Evolutionary conservation across 1,140 invertebrate species (phyloP).

Genomic region (Drosophila elegans): DNA sequence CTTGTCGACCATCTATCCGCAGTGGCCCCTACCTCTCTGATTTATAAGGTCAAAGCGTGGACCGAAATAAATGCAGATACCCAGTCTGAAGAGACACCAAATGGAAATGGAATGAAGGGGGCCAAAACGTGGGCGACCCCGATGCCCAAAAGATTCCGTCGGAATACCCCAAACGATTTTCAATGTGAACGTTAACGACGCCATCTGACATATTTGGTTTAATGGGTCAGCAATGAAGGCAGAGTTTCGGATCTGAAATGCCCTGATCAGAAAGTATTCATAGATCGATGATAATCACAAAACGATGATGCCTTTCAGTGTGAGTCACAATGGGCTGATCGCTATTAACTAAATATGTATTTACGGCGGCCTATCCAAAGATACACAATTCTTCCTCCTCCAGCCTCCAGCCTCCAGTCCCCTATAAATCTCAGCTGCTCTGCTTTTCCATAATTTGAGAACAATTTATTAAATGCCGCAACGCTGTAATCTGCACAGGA

Average conservation of each 20-base stretch:
- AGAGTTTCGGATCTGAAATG: conserved; percentile 13
- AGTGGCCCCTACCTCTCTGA: conserved; percentile 31
- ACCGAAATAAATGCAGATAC: conserved; percentile 57
- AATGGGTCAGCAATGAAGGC: conserved; percentile 59
- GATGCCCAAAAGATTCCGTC: conserved; percentile 20
- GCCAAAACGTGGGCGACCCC: conserved; percentile 72
- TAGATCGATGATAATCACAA: conserved; percentile 27
- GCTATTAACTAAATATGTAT: conserved; percentile 34
- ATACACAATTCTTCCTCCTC: conserved; percentile 19
- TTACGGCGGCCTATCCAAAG: conserved; percentile 2
- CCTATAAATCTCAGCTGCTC: conserved; percentile 39
- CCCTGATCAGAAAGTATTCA: conserved; percentile 3
- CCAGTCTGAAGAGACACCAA: conserved; percentile 39
- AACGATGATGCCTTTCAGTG: conserved; percentile 32
- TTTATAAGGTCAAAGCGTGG: conserved; percentile 75
- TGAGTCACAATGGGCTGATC: conserved; percentile 45
- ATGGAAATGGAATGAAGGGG: conserved; percentile 17
- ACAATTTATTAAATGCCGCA: conserved; percentile 78
- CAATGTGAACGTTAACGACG: conserved; percentile 64
- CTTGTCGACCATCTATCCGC: neutral
- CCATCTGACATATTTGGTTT: conserved; percentile 69
- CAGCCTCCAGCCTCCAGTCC: conserved; percentile 3
- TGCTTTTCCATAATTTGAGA: conserved; percentile 63
- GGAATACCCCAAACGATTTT: conserved; percentile 31
- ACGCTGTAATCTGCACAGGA: conserved; percentile 67